A percentile compares a stretch with the other conserved stretches of the same genome.
Conservation (phyloP, 2,113 vertebrate species). For the Malurus melanocephalus region DNA sequence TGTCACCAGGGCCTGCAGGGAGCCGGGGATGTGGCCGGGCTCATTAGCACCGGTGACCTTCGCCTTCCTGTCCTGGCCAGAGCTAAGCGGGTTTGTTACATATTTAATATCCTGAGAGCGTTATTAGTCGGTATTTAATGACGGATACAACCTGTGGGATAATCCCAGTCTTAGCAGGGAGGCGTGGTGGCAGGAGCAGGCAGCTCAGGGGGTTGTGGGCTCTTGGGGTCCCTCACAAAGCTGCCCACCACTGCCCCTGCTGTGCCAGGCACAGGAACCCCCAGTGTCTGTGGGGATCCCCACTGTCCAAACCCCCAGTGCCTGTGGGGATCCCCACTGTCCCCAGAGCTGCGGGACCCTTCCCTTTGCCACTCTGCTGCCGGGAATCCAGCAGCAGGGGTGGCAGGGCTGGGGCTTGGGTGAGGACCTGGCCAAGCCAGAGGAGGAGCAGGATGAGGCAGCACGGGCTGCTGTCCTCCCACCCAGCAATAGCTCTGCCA, state of each 20-base stretch:
- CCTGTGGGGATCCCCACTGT: background rate
- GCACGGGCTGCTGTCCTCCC: constrained; percentile 44
- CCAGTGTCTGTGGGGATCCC: rapidly evolving
- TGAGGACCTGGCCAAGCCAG: constrained; percentile 59
- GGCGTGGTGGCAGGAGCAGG: rapidly evolving
- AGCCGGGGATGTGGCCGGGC: background rate
- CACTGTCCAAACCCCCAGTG: rapidly evolving
- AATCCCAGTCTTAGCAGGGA: constrained; percentile 19
- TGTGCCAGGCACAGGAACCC: background rate
- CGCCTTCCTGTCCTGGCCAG: constrained; percentile 4
- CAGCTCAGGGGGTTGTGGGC: rapidly evolving
- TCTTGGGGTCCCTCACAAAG: background rate
- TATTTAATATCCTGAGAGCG: constrained; percentile 63
- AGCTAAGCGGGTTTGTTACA: constrained; percentile 60
- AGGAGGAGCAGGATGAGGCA: constrained; percentile 28
- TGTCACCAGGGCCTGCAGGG: rapidly evolving
- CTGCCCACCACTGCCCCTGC: background rate
- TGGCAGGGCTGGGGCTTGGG: constrained; percentile 67
- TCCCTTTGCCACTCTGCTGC: rapidly evolving
- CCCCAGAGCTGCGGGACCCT: rapidly evolving
- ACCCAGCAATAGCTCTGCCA: constrained; percentile 64
- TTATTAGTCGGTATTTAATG: constrained; percentile 57
- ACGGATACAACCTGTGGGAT: constrained; percentile 59
- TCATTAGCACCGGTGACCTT: constrained; percentile 34
- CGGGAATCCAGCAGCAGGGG: rapidly evolving